Percentiles rank a stretch among this genome's conserved stretches.
These are phyloP conservation scores for Ictalurus punctatus DNA, from an alignment of 2,113 vertebrate genomes.

Conservation along the genomic window DNA sequence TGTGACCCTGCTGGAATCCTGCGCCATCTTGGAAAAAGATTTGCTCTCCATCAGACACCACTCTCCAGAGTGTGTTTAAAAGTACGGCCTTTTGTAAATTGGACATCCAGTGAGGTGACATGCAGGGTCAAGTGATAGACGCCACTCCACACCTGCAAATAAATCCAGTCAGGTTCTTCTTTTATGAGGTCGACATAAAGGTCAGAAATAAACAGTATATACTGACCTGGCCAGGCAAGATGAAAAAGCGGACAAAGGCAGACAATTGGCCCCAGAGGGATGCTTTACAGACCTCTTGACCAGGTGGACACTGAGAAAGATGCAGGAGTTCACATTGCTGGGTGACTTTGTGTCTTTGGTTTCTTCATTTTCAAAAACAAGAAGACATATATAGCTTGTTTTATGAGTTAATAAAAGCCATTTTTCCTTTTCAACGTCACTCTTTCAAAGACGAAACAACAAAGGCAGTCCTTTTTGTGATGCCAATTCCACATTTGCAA, in stretches of 20 bases:
- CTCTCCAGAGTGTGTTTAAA: constrained; percentile 65
- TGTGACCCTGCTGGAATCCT: constrained; percentile 69
- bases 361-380: constrained; percentile 43
- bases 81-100: constrained; percentile 60
- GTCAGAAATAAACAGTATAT: constrained; percentile 62
- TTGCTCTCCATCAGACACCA: constrained; percentile 63
- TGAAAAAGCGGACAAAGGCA: constrained; percentile 44
- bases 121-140: constrained; percentile 61
- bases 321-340: constrained; percentile 37
- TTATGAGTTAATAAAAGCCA: constrained; percentile 48
- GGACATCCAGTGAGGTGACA: constrained; percentile 56
- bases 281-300: constrained; percentile 59
- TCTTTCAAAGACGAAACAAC: constrained; percentile 16
- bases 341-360: constrained; percentile 37
- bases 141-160: constrained; percentile 66
- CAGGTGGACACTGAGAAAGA: constrained; percentile 51
- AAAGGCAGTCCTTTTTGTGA: neutral
- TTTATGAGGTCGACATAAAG: constrained; percentile 63
- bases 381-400: constrained; percentile 44
- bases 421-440: constrained; percentile 1
- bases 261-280: constrained; percentile 50
- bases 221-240: constrained; percentile 49
- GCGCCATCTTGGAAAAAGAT: constrained; percentile 75
- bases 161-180: constrained; percentile 67
- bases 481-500: constrained; percentile 15